Evolutionary conservation across 35 echinoderm and acorn worm species (phyloP).

Genomic region (Anneissia japonica): DNA sequence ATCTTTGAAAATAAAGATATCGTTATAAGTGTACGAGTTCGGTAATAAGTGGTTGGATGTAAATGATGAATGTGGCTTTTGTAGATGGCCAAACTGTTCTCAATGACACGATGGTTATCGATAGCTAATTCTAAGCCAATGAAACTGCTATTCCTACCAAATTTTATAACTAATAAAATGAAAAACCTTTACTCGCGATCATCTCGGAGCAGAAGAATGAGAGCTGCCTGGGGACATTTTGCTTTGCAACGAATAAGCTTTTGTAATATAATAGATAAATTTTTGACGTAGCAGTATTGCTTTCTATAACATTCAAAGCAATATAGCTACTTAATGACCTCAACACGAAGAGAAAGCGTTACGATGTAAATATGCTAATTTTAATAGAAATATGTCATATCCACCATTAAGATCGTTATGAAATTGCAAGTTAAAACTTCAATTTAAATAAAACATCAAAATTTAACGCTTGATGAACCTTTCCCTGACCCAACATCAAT

Average conservation of each 20-base stretch:
- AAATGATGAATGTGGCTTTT: too few species aligned
- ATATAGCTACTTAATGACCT: neutral
- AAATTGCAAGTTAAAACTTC: neutral
- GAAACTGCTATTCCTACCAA: neutral
- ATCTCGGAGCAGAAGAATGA: too few species aligned
- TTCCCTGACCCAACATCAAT: neutral
- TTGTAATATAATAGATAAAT: neutral
- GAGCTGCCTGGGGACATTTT: neutral
- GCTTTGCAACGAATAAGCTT: neutral
- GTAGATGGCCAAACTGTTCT: too few species aligned
- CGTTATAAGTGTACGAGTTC: too few species aligned
- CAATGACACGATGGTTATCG: neutral
- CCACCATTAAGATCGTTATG: neutral
- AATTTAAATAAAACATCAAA: neutral
- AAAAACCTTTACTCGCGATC: neutral
- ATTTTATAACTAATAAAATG: neutral
- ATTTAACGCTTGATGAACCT: neutral
- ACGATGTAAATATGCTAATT: neutral
- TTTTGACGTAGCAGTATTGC: neutral
- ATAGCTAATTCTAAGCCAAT: neutral
- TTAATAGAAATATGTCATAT: neutral
- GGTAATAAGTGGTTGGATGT: too few species aligned
- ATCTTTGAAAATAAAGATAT: too few species aligned
- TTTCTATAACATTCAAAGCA: neutral
- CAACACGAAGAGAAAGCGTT: neutral